Evolutionary conservation across 2,113 vertebrate species (phyloP), one percentile per base, ranked within the genome.

Genomic region (Epinephelus cyanopodus): DNA sequence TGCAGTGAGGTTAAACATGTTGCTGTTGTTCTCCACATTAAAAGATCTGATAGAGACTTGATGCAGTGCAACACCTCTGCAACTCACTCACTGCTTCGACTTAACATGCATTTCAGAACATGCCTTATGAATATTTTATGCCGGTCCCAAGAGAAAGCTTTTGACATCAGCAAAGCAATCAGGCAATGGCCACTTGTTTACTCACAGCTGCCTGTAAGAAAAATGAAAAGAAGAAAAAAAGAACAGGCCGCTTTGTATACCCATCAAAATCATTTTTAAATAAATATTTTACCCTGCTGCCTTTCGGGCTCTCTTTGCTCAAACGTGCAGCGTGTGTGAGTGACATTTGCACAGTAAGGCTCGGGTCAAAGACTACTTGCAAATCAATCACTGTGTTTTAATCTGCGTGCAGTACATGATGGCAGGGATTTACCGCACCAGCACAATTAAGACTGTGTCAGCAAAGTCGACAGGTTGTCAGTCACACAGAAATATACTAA

Each of bases 81-180:
- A 68, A 37, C 65, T 74, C 78, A 54, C 57, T 69, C 52, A 45
- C 54, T 67, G 74, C 68, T 4, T 45, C 71, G 60, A 74, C 56
- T 86, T 82, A 25, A 86, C 60, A 60, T 57, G 82, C 62, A 66
- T 78, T 85, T 80, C 50, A 74, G 57, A 90, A 81, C 73, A 78
- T 13, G 60, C 39, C 60, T 85, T 50, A 87, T 90, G 74, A 88
- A 93, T 92, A 90, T 92, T 89, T 82, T 21, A 91, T 82, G 33
- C 53, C 39, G 29, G 65, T 70, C 77, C 66, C 81, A 39, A 60
- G 73, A 77, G 79, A 76, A 60, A 70, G 39, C 57, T 68, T 60
- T 77, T 90, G 81, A 82, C 89, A 85, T 85, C 84, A 69, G 71
- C 45, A 82, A 81, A 78, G 65, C 77, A 86, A 87, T 91, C 78